Percentiles rank a stretch among this genome's conserved stretches.
phyloP scores from a whole-genome alignment of 2,113 vertebrate genomes.

The Dolichallabes microphthalmus region DNA sequence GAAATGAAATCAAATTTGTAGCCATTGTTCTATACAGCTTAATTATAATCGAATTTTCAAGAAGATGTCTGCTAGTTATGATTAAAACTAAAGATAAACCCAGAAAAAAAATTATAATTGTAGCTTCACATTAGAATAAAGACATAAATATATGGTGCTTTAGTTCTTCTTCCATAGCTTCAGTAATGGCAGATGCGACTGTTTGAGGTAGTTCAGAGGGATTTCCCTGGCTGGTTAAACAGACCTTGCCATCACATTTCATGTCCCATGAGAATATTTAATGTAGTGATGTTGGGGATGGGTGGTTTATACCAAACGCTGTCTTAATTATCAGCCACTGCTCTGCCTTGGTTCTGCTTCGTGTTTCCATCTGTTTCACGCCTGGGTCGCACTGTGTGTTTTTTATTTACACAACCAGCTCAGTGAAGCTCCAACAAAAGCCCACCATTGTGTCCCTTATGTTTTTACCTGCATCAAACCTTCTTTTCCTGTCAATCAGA shows the following conservation, averaged over 20 bases:
- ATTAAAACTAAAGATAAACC: not conserved
- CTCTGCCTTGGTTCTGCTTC: constrained; percentile 61
- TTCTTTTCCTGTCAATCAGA: constrained; percentile 54
- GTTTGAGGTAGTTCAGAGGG: constrained; percentile 55
- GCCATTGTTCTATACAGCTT: not conserved
- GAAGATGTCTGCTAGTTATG: not conserved
- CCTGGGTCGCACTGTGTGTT: constrained; percentile 60
- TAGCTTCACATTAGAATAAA: not conserved
- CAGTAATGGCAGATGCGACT: constrained; percentile 25
- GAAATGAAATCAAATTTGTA: not conserved
- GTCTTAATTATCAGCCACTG: constrained; percentile 64
- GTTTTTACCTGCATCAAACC: constrained; percentile 57
- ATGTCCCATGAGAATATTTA: constrained; percentile 66
- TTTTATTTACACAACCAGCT: constrained; percentile 56
- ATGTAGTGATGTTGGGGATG: constrained; percentile 75
- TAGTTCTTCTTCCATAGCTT: constrained; percentile 14
- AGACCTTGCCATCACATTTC: constrained; percentile 53
- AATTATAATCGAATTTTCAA: not conserved
- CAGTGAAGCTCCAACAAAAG: constrained; percentile 53
- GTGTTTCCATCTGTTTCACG: constrained; percentile 63
- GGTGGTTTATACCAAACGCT: constrained; percentile 67
- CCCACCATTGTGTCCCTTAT: constrained; percentile 70
- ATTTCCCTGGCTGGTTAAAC: constrained; percentile 58
- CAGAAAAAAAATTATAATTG: not conserved
- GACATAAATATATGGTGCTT: not conserved